Evolutionary conservation across 2,113 vertebrate genomes (phyloP).

Genomic region (Mobula birostris): DNA sequence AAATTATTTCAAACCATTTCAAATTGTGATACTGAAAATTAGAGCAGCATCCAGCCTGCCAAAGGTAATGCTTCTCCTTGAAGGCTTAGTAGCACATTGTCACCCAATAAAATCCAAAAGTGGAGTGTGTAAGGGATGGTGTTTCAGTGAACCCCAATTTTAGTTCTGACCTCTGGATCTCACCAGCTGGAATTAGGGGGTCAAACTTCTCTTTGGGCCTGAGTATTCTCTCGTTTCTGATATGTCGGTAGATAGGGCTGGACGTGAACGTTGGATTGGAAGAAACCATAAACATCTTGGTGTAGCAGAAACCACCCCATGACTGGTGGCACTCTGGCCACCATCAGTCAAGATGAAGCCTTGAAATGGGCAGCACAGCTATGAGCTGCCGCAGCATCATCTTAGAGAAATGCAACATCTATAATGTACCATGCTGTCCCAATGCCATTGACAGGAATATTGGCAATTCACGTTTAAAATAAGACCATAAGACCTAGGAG

Average conservation of each 20-base stretch:
- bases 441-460: no score
- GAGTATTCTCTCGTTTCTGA: background rate
- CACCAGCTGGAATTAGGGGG: background rate
- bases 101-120: background rate
- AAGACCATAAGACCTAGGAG: no score
- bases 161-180: background rate
- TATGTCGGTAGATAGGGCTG: background rate
- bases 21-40: background rate
- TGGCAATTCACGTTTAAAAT: no score
- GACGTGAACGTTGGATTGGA: background rate
- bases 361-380: background rate
- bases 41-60: no score
- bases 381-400: no score
- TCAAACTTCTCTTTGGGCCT: background rate
- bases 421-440: no score
- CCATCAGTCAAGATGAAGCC: background rate
- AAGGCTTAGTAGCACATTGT: background rate
- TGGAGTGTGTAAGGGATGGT: background rate
- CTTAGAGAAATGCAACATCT: no score
- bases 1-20: background rate
- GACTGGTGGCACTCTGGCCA: background rate
- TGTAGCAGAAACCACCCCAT: background rate
- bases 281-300: background rate
- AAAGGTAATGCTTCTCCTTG: background rate
- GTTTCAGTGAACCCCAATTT: background rate